Base-by-base conservation (phyloP, 2,888 invertebrate genomes). In the Pachliopta kotzebuea region DNA sequence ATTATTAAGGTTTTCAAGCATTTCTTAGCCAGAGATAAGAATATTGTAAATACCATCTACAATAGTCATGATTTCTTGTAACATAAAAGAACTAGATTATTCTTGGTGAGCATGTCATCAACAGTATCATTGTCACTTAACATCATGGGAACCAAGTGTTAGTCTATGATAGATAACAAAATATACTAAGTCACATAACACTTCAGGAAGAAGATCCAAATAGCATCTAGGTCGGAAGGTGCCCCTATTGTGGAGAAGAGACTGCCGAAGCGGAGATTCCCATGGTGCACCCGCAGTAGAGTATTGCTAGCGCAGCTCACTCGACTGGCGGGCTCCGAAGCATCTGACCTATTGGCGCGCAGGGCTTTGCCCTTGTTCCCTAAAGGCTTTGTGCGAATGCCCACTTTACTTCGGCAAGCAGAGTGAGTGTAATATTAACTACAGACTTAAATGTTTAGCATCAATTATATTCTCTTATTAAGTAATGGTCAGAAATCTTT, bases 201-300 rank as follows among this genome's bases (percentile, higher is more conserved):
- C 14, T 45, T 1, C 80, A 92, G 91, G 64, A 91, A 89, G 68
- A 88, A 90, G 70, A 74, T 90, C 3, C 84, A 85, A 71, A 80
- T 72, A 55, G 80, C 78, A 66, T 84, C 77, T 1, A 71, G 77
- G 1, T 74, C 76, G 2, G 88, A 87, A 23, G 90, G 93, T 56
- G 93, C 93, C 37, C 93, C 93, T 53, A 80, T 86, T 55, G 93
- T 93, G 68, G 87, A 91, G 74, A 85, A 92, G 72, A 89, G 93
- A 0, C 90, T 94, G 59, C 96, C 96, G 3, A 94, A 95, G 74
- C 94, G 94, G 26, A 93, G 94, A 67, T 96, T 96, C 86, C 93
- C 94, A 31, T 96, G 96, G 96, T 94, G 94, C 67, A 70, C 68
- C 0, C 78, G 79, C 24, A 67, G 74, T 20, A 72, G 88, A 0